phyloP scores from a whole-genome alignment of 2,888 invertebrate genomes.

The Myopa testacea region DNA sequence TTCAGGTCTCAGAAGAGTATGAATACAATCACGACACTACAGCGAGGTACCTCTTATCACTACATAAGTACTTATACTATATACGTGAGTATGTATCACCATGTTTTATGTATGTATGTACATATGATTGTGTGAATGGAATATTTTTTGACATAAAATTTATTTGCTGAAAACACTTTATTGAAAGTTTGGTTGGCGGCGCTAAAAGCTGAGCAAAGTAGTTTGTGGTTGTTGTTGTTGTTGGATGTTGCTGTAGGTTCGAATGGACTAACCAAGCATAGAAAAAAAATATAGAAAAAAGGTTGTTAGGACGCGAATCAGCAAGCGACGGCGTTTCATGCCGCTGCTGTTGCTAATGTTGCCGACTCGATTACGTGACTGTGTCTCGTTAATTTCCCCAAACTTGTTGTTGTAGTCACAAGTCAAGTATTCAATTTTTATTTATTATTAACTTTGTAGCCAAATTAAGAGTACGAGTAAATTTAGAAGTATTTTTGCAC shows the following conservation, averaged over 20 bases:
- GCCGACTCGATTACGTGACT: constrained; percentile 30
- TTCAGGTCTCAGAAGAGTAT: too few species aligned
- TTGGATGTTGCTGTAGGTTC: too few species aligned
- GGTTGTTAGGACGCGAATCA: neutral
- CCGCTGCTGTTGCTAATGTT: constrained; percentile 2
- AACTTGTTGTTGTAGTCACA: constrained; percentile 1
- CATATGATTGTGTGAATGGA: neutral
- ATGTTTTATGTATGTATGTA: too few species aligned
- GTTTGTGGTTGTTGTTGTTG: too few species aligned
- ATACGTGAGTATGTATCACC: too few species aligned
- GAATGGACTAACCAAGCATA: too few species aligned
- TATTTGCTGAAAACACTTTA: neutral
- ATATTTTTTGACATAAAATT: neutral
- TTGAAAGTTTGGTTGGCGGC: too few species aligned
- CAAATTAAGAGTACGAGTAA: neutral
- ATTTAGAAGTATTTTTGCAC: neutral
- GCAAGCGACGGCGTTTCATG: constrained; percentile 4
- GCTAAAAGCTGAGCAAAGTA: too few species aligned
- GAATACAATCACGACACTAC: neutral
- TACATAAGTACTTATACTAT: too few species aligned
- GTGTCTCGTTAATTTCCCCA: constrained; percentile 24
- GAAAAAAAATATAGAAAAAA: too few species aligned
- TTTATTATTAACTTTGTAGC: constrained; percentile 18
- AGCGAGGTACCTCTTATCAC: too few species aligned
- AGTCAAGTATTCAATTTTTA: neutral